Evolutionary conservation across 2,888 invertebrate species (phyloP), one percentile per base, ranked within the genome.

Genomic region (Dione vanillae): DNA sequence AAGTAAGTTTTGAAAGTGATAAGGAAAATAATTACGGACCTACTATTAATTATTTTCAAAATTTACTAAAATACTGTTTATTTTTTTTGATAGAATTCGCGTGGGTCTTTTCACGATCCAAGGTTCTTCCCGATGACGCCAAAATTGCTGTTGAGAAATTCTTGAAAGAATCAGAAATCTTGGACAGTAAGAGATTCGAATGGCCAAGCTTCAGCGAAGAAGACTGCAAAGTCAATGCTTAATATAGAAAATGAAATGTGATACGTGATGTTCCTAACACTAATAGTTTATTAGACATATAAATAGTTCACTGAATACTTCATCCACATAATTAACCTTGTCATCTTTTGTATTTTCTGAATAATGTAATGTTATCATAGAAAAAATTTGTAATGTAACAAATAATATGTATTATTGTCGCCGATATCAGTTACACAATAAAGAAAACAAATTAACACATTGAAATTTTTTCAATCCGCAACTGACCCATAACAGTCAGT

Each of bases 71-170:
- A 27, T 5, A 27, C 27, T 3, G 1, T 37, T 16, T 41, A 19
- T 56, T 2, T 69, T 20, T 71, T 43, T 74, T 70, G 69, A 40
- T 83, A 92, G 92, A 87, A 37, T 83, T 80, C 67, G 78, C 82
- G 12, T 91, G 91, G 92, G 77, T 91, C n/a, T 81, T 91, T 1
- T 85, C 91, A 40, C 82, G 91, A 54, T 83, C 87, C 9, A 88
- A 89, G 79, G 78, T 83, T 0, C 82, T 87, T 1, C 85, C 90
- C 0, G 88, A 88, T 71, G 51, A 27, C 6, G 40, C 43, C 37
- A 67, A 70, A 41, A 14, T 54, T 19, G 47, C 40, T 0, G 35
- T 70, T 11, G 67, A 70, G 14, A 79, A 82, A 14, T 88, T 82
- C 82, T 67, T 92, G 40, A 86, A 88, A 59, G 71, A 83, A 7